Percentiles rank a stretch among this genome's conserved stretches.
Conservation (phyloP, 2,797 vertebrate genomes). For the Lemur catta region DNA sequence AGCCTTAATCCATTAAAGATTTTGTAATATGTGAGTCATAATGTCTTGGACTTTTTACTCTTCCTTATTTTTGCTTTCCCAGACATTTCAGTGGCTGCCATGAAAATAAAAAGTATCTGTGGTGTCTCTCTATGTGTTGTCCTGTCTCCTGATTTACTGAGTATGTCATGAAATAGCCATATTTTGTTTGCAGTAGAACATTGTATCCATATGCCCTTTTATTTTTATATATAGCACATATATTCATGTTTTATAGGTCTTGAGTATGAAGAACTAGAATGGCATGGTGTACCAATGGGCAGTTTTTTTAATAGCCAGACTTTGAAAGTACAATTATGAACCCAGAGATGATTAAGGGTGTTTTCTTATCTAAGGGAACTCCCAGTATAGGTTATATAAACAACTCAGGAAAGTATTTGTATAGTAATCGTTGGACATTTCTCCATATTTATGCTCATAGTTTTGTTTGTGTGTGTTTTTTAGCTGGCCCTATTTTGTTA, state of each 20-base stretch:
- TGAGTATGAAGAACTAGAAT: not conserved
- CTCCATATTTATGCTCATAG: not conserved
- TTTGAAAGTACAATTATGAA: not conserved
- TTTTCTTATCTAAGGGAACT: not conserved
- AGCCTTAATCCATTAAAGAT: not conserved
- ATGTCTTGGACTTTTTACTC: not conserved
- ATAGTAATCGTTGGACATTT: not conserved
- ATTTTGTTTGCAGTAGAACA: not conserved
- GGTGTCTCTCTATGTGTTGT: not conserved
- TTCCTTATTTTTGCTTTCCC: not conserved
- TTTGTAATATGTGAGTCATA: not conserved
- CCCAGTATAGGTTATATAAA: not conserved
- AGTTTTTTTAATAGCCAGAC: not conserved
- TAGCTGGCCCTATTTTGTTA: no score
- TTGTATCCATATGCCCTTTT: not conserved
- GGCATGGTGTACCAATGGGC: not conserved
- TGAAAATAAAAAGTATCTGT: not conserved
- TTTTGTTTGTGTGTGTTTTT: not conserved
- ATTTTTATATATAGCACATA: not conserved
- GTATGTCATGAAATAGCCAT: not conserved
- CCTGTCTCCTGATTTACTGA: not conserved
- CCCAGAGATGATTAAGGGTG: not conserved
- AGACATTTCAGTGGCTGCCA: not conserved
- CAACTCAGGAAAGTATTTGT: not conserved
- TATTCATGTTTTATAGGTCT: not conserved